phyloP scores from a whole-genome alignment of 1,140 invertebrate genomes.

The Drosophila seguyi region DNA sequence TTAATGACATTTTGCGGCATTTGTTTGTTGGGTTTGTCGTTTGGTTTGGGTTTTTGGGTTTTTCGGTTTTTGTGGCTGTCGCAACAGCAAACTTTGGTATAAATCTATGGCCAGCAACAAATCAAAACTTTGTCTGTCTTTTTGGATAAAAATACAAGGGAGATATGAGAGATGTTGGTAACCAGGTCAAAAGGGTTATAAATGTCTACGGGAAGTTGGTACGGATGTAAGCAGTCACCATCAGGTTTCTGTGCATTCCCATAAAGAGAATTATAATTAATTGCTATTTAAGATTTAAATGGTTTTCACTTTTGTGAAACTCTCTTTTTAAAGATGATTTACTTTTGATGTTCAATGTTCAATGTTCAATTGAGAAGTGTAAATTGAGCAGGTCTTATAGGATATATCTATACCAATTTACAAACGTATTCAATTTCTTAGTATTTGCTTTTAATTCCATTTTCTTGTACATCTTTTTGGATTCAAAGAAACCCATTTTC shows the following conservation, averaged over 20 bases:
- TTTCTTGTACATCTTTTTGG: too few species aligned
- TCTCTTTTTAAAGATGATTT: background rate
- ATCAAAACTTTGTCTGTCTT: slow-evolving; percentile 35
- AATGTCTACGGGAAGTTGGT: slow-evolving; percentile 1
- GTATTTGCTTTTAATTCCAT: too few species aligned
- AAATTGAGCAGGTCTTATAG: too few species aligned
- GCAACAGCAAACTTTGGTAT: slow-evolving; percentile 30
- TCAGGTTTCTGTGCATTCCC: background rate
- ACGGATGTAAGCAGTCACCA: background rate
- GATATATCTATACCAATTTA: too few species aligned
- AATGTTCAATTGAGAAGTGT: background rate
- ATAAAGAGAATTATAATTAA: too few species aligned
- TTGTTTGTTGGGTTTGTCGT: slow-evolving; percentile 24
- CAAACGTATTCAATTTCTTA: too few species aligned
- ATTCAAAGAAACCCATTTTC: too few species aligned
- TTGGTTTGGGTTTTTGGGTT: background rate
- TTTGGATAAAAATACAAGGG: background rate
- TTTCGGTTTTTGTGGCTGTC: slow-evolving; percentile 11
- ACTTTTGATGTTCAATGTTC: too few species aligned
- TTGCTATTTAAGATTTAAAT: background rate
- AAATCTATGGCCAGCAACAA: slow-evolving; percentile 36
- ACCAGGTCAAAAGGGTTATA: slow-evolving; percentile 13
- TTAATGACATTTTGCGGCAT: slow-evolving; percentile 66
- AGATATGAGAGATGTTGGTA: slow-evolving; percentile 8
- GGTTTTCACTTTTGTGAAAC: background rate